Evolutionary conservation across 2,888 invertebrate species (phyloP).

Genomic region (Epistrophe grossulariae): DNA sequence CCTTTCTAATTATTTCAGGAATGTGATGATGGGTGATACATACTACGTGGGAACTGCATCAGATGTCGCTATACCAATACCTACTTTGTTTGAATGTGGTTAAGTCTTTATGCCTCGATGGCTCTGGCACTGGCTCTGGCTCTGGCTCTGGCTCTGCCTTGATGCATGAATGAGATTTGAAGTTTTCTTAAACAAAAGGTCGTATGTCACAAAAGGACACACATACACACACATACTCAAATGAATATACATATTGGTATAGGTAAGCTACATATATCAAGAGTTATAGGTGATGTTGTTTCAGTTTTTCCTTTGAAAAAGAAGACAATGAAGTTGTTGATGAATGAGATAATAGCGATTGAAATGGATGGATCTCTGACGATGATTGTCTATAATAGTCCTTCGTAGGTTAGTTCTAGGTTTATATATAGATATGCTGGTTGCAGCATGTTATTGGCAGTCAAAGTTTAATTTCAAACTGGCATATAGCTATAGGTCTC

Average conservation of each 20-base stretch:
- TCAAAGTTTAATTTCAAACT: conserved; percentile 43
- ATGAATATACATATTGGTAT: neutral
- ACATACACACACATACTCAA: neutral
- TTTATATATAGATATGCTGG: conserved; percentile 24
- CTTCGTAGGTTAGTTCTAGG: neutral
- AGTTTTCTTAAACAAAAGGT: conserved; percentile 46
- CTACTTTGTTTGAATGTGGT: conserved; percentile 23
- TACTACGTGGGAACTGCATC: conserved; percentile 64
- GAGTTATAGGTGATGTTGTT: conserved; percentile 38
- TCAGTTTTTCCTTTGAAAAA: conserved; percentile 36
- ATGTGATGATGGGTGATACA: conserved; percentile 6
- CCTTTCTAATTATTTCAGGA: conserved; percentile 25
- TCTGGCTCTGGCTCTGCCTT: too few species aligned
- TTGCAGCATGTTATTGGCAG: conserved; percentile 17
- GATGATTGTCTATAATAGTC: conserved; percentile 15
- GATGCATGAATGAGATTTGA: conserved; percentile 39
- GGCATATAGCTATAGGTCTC: conserved; percentile 21
- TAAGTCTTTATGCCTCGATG: neutral
- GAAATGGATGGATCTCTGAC: neutral
- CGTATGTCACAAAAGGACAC: conserved; percentile 5
- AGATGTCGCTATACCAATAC: conserved; percentile 32
- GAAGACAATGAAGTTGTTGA: conserved; percentile 10
- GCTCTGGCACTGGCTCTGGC: too few species aligned
- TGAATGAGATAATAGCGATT: neutral
- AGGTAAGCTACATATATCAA: neutral